A percentile compares a stretch with the other conserved stretches of the same genome.
These are phyloP conservation scores for Podargus strigoides DNA, from an alignment of 2,797 vertebrate genomes.

Conservation along the genomic window DNA sequence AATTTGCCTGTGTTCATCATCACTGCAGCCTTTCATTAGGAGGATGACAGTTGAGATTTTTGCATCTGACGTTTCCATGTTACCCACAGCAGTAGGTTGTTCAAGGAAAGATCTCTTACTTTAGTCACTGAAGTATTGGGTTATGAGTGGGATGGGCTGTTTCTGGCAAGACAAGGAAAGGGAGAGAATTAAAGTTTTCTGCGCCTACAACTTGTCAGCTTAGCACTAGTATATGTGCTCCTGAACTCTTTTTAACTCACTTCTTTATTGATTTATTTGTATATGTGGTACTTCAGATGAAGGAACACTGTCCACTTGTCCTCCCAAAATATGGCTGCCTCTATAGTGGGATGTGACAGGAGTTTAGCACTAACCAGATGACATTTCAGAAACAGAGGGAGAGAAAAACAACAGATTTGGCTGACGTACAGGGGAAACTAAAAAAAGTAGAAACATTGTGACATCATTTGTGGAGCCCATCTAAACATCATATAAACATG, in stretches of 20 bases:
- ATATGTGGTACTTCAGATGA: background rate
- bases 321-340: background rate
- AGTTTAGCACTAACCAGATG: background rate
- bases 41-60: background rate
- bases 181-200: background rate
- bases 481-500: fast-evolving
- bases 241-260: background rate
- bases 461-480: background rate
- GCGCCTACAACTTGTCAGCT: background rate
- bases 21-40: background rate
- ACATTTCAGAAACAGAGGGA: background rate
- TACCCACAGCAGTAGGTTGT: background rate
- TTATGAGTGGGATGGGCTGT: background rate
- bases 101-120: background rate
- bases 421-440: background rate
- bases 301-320: background rate
- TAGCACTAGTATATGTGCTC: background rate
- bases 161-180: background rate
- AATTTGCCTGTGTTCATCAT: background rate
- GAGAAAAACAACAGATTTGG: background rate
- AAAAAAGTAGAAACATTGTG: background rate
- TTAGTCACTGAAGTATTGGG: background rate
- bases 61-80: background rate
- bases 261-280: conserved; percentile 4
- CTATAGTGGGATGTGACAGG: background rate